Conservation (phyloP, 2,113 vertebrate genomes). For the Alaudala cheleensis region DNA sequence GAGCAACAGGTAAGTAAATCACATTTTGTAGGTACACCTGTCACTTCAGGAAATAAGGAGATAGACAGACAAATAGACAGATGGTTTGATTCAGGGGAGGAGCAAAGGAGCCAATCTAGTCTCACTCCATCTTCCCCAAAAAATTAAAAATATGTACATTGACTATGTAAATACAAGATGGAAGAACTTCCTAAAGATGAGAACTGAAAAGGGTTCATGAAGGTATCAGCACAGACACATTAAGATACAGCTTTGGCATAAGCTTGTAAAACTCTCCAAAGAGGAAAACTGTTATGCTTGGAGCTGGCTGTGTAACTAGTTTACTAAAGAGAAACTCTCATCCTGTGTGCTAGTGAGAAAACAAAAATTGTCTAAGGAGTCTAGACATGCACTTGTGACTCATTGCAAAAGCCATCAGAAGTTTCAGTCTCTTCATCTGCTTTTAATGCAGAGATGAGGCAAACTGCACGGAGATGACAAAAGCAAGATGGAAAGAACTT, state of each 20-base stretch:
- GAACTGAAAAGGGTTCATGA: background rate
- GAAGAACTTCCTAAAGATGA: background rate
- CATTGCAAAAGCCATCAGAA: background rate
- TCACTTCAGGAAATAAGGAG: background rate
- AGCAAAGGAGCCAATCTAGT: background rate
- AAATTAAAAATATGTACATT: background rate
- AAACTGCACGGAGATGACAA: background rate
- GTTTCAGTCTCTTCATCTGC: background rate
- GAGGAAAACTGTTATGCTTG: background rate
- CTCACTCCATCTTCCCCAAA: background rate
- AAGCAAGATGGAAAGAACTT: background rate
- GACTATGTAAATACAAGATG: background rate
- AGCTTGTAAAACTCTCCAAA: background rate
- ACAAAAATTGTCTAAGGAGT: background rate
- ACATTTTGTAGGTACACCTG: background rate
- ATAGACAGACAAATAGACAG: rapidly evolving
- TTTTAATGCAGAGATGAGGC: background rate
- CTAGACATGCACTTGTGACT: background rate
- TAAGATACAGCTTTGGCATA: background rate
- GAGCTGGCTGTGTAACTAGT: background rate
- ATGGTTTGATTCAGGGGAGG: background rate
- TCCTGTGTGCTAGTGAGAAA: background rate
- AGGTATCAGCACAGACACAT: background rate
- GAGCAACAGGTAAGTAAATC: background rate
- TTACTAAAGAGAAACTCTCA: background rate